Evolutionary conservation across 92 coral and sea anemone genomes (phyloP), one percentile per base, ranked within the genome.

Genomic region (Palythoa grandiflora): DNA sequence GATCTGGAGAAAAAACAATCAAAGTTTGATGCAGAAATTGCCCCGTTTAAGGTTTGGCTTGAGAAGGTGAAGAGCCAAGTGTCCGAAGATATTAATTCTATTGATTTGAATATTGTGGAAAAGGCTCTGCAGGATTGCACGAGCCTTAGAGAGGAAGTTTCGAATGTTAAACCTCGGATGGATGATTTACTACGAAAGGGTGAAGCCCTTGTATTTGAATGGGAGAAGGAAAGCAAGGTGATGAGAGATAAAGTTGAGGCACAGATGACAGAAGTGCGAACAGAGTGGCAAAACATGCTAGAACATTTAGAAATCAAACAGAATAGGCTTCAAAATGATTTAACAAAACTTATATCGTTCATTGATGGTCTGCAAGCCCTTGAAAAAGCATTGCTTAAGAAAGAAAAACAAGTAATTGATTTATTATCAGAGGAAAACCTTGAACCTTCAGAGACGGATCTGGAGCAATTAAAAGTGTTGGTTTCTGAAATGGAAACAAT

Each of bases 1-100:
- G 94, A 89, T 59, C 63, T 83, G 40, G 95, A 94, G 57, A 90
- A 84, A 40, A 92, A 87, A 61, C 78, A 94, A 59, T 89, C 89
- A 71, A 55, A 78, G 88, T 90, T 94, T 65, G 91, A 57, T 5
- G 91, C 70, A 9, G 94, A 88, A 48, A 15, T 93, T 28, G 73
- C 93, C 14, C 92, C 78, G 55, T 83, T 93, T 11, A 83, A 87
- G 70, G 68, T 59, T 16, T 78, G 92, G 91, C 55, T 94, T 0
- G 71, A 85, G 13, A 89, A 91, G 37, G 36, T 93, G 10, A 88
- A 86, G 60, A 90, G 65, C 47, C 89, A 65, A 39, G 71, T 87
- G 9, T 8, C 78, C 15, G 89, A 77, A 21, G 35, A 52, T 52
- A 50, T 91, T 10, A 38, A 76, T 21, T 78, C 85, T 15, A 60